Conservation (phyloP, 2,888 invertebrate genomes). For the Pimpla rufipes region DNA sequence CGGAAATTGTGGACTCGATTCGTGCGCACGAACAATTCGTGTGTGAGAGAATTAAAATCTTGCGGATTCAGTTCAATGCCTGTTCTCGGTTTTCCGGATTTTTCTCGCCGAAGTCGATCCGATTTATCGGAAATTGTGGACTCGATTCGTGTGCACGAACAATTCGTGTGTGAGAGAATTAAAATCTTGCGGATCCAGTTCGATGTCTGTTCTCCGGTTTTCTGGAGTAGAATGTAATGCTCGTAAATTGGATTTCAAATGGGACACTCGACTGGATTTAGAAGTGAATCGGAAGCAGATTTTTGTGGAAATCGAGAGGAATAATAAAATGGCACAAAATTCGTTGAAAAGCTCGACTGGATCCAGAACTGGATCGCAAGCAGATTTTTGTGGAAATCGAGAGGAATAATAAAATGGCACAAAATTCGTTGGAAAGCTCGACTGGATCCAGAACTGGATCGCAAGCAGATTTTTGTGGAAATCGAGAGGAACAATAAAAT, state of each 20-base stretch:
- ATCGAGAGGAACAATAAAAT: too few species aligned
- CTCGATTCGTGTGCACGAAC: neutral
- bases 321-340: too few species aligned
- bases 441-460: too few species aligned
- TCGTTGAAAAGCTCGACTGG: too few species aligned
- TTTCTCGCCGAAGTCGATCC: slow-evolving; percentile 32
- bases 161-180: slow-evolving; percentile 4
- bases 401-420: too few species aligned
- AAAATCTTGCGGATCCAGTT: neutral
- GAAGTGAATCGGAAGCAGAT: too few species aligned
- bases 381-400: neutral
- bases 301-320: too few species aligned
- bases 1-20: neutral
- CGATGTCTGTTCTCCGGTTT: neutral
- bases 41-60: slow-evolving; percentile 20
- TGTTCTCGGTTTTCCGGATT: neutral
- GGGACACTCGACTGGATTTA: too few species aligned
- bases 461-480: neutral
- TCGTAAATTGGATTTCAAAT: too few species aligned
- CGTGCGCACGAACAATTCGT: too few species aligned
- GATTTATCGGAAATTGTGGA: neutral
- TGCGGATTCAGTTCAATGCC: neutral
- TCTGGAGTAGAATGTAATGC: too few species aligned
- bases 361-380: neutral
- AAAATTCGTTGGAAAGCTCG: too few species aligned